A percentile compares a stretch with the other conserved stretches of the same genome.
Conservation (phyloP, 2,113 vertebrate genomes). For the Propithecus coquereli region DNA sequence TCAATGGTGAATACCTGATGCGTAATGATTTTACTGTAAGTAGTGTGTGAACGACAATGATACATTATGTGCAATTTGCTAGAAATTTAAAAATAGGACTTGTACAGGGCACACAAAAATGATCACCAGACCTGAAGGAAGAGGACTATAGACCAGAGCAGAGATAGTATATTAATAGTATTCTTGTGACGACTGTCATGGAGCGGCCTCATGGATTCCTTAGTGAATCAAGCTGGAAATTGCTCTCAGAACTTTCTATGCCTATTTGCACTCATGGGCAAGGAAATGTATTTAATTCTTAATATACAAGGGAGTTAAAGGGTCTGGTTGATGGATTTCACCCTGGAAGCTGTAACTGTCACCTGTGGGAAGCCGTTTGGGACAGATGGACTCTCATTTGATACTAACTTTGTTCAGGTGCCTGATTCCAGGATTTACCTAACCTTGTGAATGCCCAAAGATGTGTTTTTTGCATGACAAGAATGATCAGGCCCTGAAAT, state of each 20-base stretch:
- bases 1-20: neutral
- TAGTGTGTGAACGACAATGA: neutral
- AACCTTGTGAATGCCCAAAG: neutral
- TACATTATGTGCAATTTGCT: conserved; percentile 4
- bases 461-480: neutral
- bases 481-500: neutral
- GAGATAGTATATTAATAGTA: neutral
- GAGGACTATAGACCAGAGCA: neutral
- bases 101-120: neutral
- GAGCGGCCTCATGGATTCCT: neutral
- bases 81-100: neutral
- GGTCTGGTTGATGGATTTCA: neutral
- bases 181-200: neutral
- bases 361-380: neutral
- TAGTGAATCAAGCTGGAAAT: neutral
- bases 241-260: neutral
- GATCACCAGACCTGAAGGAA: neutral
- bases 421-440: neutral
- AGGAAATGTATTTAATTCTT: neutral
- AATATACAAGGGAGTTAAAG: neutral
- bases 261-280: neutral
- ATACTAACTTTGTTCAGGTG: neutral
- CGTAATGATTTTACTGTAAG: conserved; percentile 24
- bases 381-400: neutral
- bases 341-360: neutral